These are phyloP conservation scores for Phrixothrix hirtus DNA, from an alignment of 2,888 invertebrate genomes.

Conservation along the genomic window DNA sequence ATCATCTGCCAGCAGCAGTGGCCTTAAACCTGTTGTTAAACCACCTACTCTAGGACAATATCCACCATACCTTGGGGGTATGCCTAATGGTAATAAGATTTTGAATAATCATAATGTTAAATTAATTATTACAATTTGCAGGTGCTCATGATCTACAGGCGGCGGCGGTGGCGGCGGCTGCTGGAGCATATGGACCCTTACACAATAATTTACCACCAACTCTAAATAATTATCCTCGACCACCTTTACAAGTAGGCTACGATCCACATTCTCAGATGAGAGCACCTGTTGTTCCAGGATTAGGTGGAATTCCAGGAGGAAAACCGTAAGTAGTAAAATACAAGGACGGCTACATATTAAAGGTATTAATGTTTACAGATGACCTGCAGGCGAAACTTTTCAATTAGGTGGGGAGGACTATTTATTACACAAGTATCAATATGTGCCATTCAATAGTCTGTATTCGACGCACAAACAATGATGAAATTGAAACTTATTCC, in stretches of 20 bases:
- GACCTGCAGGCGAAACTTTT: no score
- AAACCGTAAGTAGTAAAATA: slow-evolving; percentile 78
- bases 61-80: slow-evolving; percentile 64
- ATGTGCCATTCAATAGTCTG: no score
- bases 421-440: no score
- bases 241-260: slow-evolving; percentile 67
- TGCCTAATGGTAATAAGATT: slow-evolving; percentile 55
- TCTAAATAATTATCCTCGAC: slow-evolving; percentile 66
- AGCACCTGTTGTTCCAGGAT: slow-evolving; percentile 65
- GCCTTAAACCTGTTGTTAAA: slow-evolving; percentile 62
- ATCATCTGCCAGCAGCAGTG: slow-evolving; percentile 55
- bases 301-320: slow-evolving; percentile 76
- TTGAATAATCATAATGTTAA: neutral
- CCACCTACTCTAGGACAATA: slow-evolving; percentile 62
- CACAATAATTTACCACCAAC: slow-evolving; percentile 69
- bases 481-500: no score
- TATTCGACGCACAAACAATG: no score
- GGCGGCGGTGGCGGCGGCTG: slow-evolving; percentile 57
- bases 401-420: no score
- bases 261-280: slow-evolving; percentile 71
- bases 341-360: no score
- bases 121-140: slow-evolving; percentile 3
- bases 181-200: slow-evolving; percentile 61
- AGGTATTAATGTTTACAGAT: no score
- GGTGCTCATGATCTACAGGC: slow-evolving; percentile 64